Percentiles rank a stretch among this genome's conserved stretches.
These are phyloP conservation scores for Labeo calbasu DNA, from an alignment of 2,797 vertebrate genomes.

Conservation along the genomic window DNA sequence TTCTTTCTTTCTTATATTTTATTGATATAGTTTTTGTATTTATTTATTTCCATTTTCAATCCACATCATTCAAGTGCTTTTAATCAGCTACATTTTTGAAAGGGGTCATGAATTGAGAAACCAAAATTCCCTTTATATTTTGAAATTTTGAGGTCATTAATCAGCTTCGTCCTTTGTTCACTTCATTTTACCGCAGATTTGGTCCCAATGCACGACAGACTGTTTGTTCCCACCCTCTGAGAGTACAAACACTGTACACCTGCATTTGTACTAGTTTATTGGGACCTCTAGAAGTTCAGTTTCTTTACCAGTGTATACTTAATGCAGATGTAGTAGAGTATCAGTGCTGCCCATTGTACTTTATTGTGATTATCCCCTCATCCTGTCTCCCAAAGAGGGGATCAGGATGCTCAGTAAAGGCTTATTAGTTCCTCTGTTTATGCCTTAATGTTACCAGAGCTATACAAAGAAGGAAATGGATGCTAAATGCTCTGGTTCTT, in stretches of 20 bases:
- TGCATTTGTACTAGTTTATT: slow-evolving; percentile 10
- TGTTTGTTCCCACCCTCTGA: slow-evolving; percentile 6
- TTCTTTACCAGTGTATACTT: neutral
- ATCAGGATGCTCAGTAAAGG: slow-evolving; percentile 58
- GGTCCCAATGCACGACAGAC: neutral
- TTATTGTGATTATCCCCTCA: slow-evolving; percentile 55
- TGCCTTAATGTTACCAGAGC: slow-evolving; percentile 31
- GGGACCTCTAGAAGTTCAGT: slow-evolving; percentile 3
- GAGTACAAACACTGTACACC: neutral
- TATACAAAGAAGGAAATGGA: slow-evolving; percentile 32
- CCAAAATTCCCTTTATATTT: no score
- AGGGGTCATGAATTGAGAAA: no score
- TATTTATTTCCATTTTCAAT: no score
- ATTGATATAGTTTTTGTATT: no score
- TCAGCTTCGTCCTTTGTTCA: no score
- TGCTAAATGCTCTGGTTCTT: slow-evolving; percentile 25
- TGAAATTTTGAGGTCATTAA: no score
- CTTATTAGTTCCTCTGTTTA: slow-evolving; percentile 46
- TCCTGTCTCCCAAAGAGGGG: slow-evolving; percentile 58
- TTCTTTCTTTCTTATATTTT: no score
- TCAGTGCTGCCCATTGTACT: slow-evolving; percentile 64
- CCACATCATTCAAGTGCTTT: no score
- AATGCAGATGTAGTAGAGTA: slow-evolving; percentile 22
- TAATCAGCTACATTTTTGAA: no score
- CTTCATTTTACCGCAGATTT: no score